phyloP scores from a whole-genome alignment of 2,888 invertebrate genomes.

The Smittia aterrima region DNA sequence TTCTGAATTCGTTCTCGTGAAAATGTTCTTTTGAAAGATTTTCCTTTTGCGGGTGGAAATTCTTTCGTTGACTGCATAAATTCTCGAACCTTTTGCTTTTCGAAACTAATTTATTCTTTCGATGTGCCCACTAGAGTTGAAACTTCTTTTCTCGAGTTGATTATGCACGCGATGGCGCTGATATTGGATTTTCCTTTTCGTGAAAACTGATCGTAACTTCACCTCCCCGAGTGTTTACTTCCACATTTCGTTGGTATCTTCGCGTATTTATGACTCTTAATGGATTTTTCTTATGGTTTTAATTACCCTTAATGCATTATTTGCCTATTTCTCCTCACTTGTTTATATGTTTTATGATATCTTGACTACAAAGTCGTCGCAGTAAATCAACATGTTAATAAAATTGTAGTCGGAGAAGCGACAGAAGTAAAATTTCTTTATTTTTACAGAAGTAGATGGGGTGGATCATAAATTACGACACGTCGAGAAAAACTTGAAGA shows the following conservation, averaged over 20 bases:
- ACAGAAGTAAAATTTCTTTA: background rate
- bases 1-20: background rate
- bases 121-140: background rate
- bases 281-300: constrained; percentile 38
- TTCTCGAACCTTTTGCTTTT: background rate
- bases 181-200: constrained; percentile 33
- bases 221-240: background rate
- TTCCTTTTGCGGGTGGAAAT: constrained; percentile 8
- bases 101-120: constrained; percentile 19
- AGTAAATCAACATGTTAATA: constrained; percentile 36
- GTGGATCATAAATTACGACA: background rate
- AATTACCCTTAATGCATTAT: constrained; percentile 42
- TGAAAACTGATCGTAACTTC: constrained; percentile 39
- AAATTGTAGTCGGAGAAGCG: background rate
- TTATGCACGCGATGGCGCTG: constrained; percentile 32
- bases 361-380: constrained; percentile 24
- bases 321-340: constrained; percentile 28
- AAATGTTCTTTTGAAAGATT: background rate
- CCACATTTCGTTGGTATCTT: constrained; percentile 15
- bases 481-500: too few relatives aligned
- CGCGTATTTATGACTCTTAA: constrained; percentile 35
- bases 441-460: background rate
- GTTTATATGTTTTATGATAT: constrained; percentile 36
- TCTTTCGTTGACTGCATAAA: background rate
- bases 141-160: background rate